Evolutionary conservation across 2,888 invertebrate species (phyloP), one percentile per base, ranked within the genome.

Genomic region (Mamestra brassicae): DNA sequence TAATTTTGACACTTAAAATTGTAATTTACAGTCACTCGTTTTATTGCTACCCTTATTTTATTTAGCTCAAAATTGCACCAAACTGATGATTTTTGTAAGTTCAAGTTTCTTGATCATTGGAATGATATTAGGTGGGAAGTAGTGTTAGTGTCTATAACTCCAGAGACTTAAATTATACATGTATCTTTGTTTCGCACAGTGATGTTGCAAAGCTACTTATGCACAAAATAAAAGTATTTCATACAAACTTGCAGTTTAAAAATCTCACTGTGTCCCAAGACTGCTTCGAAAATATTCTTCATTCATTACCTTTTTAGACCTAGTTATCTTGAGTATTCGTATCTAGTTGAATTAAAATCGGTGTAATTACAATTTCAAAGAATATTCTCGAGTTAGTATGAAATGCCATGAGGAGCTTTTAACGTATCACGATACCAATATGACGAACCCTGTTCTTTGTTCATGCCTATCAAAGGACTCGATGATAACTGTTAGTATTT

Each of bases 391-490:
- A 47, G 47, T 47, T 47, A 11, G 47, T 47, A 47, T 11, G 47
- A 47, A 47, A 13, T 47, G 13, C 47, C 13, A 11, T 47, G 47
- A 47, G 13, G 47, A 47, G 11, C 13, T 47, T 13, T 47, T 47
- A 34, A 13, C 38, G 10, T n/a, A 55, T 26, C 11, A 58, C 36
- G 1, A 58, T 3, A 15, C 17, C 58, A 36, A 58, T 50, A 15
- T 58, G 36, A 58, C 3, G 7, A 36, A 36, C 13, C 3, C 15
- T 71, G 5, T 54, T 73, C 10, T 54, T 36, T 47, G 26, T 36
- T 47, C 62, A 62, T 54, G 61, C 52, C 52, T 73, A 54, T 73
- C 52, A 73, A 54, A 73, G 45, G 73, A 73, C 4, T 45, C 52
- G 0, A 61, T 73, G n/a, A 45, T 26, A 26, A 61, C 52, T 54